Conservation (phyloP, 2,888 invertebrate species). For the Athetis lepigone region DNA sequence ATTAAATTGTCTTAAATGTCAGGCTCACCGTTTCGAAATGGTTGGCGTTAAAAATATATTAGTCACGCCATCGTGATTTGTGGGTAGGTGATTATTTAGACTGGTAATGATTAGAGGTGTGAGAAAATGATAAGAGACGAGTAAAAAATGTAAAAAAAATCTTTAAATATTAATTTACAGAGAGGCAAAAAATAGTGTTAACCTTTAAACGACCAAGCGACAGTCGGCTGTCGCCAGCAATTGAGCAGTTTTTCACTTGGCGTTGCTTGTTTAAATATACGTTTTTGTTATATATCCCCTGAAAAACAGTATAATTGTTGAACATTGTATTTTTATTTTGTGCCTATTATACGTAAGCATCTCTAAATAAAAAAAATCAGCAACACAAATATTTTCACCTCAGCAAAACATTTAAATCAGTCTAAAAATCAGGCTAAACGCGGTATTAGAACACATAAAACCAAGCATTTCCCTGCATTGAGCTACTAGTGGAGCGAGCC, state of each 20-base stretch:
- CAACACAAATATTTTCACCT: not conserved
- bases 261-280: no score
- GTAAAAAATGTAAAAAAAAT: conserved; percentile 15
- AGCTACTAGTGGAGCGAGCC: conserved; percentile 39
- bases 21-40: conserved; percentile 25
- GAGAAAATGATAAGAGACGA: not conserved
- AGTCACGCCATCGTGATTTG: conserved; percentile 48
- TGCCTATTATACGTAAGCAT: no score
- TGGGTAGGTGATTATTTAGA: conserved; percentile 19
- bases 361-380: not conserved
- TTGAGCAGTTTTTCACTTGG: no score
- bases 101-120: conserved; percentile 8
- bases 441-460: conserved; percentile 52
- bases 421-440: conserved; percentile 46
- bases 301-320: no score
- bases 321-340: no score
- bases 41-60: conserved; percentile 45
- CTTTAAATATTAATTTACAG: not conserved
- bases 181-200: conserved; percentile 2
- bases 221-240: no score
- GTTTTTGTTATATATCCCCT: no score
- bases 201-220: no score
- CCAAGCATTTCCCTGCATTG: conserved; percentile 55
- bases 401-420: conserved; percentile 34
- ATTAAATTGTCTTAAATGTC: conserved; percentile 56